phyloP scores from a whole-genome alignment of 2,888 invertebrate species.

The Spisula subtruncata region DNA sequence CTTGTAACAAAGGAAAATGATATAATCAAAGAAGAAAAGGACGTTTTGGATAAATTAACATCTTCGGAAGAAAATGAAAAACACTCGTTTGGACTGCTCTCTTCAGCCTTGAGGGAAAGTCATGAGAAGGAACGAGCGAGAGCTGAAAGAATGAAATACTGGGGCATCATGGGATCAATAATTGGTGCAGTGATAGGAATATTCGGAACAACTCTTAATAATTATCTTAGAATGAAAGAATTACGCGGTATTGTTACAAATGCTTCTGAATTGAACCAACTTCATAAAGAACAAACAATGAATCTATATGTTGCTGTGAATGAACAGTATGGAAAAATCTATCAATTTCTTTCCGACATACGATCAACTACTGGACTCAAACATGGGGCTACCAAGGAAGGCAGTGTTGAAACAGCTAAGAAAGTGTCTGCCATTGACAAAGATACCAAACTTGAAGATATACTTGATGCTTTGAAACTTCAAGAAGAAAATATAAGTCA shows the following conservation, averaged over 20 bases:
- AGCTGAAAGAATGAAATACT: constrained; percentile 94
- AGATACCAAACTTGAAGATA: constrained; percentile 71
- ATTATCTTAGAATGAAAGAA: constrained; percentile 91
- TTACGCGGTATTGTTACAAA: constrained; percentile 90
- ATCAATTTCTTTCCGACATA: constrained; percentile 67
- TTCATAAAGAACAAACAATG: constrained; percentile 71
- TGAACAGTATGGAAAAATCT: constrained; percentile 74
- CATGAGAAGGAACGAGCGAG: constrained; percentile 95
- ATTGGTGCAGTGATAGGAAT: constrained; percentile 91
- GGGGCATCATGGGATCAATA: constrained; percentile 93
- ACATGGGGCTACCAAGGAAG: neutral
- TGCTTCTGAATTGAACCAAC: constrained; percentile 74
- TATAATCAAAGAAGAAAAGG: constrained; percentile 86
- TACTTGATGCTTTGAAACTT: constrained; percentile 70
- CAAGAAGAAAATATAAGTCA: constrained; percentile 79
- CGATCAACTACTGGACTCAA: constrained; percentile 42
- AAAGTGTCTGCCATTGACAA: constrained; percentile 21
- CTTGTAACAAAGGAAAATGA: constrained; percentile 91
- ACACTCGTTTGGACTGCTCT: constrained; percentile 91
- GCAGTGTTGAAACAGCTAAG: neutral
- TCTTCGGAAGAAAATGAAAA: constrained; percentile 92
- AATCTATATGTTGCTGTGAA: constrained; percentile 72
- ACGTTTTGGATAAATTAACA: constrained; percentile 90
- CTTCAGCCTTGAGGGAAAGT: constrained; percentile 93
- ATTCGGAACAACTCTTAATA: constrained; percentile 91